A percentile compares a stretch with the other conserved stretches of the same genome.
Conservation (phyloP, 2,888 invertebrate species). For the Epinotia bilunana region DNA sequence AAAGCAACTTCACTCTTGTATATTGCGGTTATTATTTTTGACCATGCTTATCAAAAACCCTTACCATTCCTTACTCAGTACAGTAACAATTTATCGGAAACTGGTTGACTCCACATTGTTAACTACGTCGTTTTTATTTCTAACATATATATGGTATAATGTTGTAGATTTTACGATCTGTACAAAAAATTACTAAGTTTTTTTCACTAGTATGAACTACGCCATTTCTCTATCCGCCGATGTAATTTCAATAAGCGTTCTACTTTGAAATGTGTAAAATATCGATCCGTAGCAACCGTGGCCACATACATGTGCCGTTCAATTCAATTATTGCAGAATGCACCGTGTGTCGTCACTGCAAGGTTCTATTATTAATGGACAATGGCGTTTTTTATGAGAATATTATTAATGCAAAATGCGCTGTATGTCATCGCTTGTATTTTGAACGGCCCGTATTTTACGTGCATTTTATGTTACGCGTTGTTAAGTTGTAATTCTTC, state of each 20-base stretch:
- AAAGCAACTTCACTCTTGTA: not conserved
- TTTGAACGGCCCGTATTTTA: constrained; percentile 43
- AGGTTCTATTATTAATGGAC: not conserved
- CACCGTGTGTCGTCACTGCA: not conserved
- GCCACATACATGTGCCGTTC: not conserved
- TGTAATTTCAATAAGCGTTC: not conserved
- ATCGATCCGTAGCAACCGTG: constrained; percentile 14
- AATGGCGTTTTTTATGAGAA: constrained; percentile 7
- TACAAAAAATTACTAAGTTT: not conserved
- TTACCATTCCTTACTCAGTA: too few species aligned
- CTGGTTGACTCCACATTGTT: too few species aligned
- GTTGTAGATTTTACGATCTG: not conserved
- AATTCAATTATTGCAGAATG: constrained; percentile 9
- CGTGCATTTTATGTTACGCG: constrained; percentile 55
- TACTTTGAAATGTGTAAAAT: constrained; percentile 5
- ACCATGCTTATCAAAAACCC: too few species aligned
- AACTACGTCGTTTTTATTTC: too few species aligned
- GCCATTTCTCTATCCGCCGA: constrained; percentile 1
- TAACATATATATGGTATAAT: not conserved
- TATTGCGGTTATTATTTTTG: not conserved
- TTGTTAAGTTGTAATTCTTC: constrained; percentile 68
- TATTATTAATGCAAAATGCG: constrained; percentile 40
- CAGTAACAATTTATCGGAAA: too few species aligned
- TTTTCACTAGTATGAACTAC: not conserved
- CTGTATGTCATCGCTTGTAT: not conserved